Conservation (phyloP, 2,113 vertebrate species). For the Lagopus muta region DNA sequence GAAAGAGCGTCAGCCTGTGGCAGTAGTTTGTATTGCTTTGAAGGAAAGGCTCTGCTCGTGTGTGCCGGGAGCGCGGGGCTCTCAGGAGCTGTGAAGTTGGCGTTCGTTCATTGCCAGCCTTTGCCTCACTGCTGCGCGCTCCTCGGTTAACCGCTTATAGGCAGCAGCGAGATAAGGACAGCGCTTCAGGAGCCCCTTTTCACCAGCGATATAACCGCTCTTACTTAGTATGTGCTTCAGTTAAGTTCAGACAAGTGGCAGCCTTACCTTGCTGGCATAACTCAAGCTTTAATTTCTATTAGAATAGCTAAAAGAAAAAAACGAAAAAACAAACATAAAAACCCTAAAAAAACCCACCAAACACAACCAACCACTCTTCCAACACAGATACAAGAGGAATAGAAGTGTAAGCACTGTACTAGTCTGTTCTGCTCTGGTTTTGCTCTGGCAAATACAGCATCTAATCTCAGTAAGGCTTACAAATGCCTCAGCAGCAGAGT, state of each 20-base stretch:
- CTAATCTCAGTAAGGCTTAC: background rate
- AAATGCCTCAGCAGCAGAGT: background rate
- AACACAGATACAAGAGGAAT: background rate
- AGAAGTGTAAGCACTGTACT: rapidly evolving
- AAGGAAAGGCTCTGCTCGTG: constrained; percentile 25
- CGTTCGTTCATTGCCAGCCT: constrained; percentile 5
- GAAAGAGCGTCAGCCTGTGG: constrained; percentile 87
- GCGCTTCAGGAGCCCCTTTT: background rate
- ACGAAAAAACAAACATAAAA: too few species aligned
- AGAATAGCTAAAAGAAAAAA: background rate
- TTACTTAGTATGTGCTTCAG: background rate
- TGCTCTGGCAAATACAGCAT: background rate
- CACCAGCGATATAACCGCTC: rapidly evolving
- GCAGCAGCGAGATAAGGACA: background rate
- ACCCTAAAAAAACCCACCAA: background rate
- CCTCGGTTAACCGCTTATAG: background rate
- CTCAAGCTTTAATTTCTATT: background rate
- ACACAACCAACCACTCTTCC: background rate
- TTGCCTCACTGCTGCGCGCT: background rate
- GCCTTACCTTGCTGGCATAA: background rate
- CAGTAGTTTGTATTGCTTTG: constrained; percentile 77
- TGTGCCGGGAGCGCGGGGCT: background rate
- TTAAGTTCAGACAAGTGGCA: background rate
- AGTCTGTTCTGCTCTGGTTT: background rate
- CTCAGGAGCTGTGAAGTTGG: constrained; percentile 38